Evolutionary conservation across 2,797 vertebrate genomes (phyloP).

Genomic region (Typhlichthys eigenmanni): DNA sequence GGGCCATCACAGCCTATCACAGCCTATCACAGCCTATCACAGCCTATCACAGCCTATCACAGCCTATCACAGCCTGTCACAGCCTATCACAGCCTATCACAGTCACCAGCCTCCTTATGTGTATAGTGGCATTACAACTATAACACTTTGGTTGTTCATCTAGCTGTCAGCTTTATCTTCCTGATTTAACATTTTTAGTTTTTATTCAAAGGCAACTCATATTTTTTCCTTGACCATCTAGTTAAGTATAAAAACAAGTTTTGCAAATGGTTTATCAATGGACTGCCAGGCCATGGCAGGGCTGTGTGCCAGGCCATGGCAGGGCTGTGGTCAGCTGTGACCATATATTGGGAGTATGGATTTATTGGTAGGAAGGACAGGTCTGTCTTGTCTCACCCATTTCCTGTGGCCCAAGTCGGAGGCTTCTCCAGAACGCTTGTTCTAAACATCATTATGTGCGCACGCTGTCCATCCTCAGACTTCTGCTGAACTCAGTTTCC

Average conservation of each 20-base stretch:
- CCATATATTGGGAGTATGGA: neutral
- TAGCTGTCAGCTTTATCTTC: neutral
- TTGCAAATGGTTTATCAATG: neutral
- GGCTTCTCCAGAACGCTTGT: constrained; percentile 20
- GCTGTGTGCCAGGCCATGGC: neutral
- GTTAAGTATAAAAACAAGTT: constrained; percentile 7
- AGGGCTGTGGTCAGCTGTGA: neutral
- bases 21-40: too few species aligned
- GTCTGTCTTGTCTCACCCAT: constrained; percentile 33
- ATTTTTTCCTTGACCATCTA: neutral
- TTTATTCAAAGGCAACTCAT: neutral
- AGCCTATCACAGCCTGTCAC: too few species aligned
- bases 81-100: constrained; percentile 21
- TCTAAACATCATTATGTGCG: too few species aligned
- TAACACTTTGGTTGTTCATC: neutral
- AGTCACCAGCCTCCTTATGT: constrained; percentile 12
- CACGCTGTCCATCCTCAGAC: too few species aligned
- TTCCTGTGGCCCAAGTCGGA: constrained; percentile 10
- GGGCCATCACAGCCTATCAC: constrained; percentile 17
- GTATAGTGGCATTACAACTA: constrained; percentile 1
- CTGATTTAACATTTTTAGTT: neutral
- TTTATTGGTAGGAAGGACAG: constrained; percentile 16
- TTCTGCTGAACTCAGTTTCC: too few species aligned
- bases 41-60: too few species aligned
- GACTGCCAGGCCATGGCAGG: neutral